Conservation (phyloP, 2,113 vertebrate species). For the Tamias sibiricus region DNA sequence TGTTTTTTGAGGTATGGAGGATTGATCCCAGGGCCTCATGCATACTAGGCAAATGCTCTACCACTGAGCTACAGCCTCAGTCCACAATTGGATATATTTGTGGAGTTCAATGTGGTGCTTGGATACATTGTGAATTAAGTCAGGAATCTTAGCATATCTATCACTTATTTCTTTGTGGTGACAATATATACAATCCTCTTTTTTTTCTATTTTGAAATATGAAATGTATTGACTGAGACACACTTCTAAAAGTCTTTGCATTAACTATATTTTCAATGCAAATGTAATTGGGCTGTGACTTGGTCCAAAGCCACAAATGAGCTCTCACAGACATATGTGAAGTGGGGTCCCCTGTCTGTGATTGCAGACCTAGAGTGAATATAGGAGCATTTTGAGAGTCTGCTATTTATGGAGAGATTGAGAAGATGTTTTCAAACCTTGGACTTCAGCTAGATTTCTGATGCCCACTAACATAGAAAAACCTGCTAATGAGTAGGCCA, state of each 20-base stretch:
- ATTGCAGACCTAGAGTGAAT: not conserved
- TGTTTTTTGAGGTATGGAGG: not conserved
- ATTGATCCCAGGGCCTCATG: not conserved
- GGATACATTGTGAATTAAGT: not conserved
- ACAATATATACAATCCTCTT: not conserved
- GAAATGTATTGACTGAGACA: not conserved
- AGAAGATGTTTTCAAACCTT: constrained; percentile 9
- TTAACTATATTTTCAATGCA: not conserved
- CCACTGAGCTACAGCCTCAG: not conserved
- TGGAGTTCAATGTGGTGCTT: not conserved
- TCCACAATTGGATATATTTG: not conserved
- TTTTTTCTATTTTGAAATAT: not conserved
- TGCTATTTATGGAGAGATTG: not conserved
- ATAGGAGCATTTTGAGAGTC: not conserved
- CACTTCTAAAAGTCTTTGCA: not conserved
- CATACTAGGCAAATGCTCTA: not conserved
- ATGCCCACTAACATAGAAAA: constrained; percentile 35
- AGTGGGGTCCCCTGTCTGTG: not conserved
- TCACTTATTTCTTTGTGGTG: not conserved
- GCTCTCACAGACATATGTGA: not conserved
- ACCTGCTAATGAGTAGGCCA: constrained; percentile 61
- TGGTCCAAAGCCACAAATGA: not conserved
- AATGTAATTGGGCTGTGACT: not conserved
- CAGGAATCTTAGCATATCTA: not conserved
- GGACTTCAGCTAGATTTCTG: not conserved